Base-by-base conservation (phyloP, 2,113 vertebrate species). In the Conger conger region DNA sequence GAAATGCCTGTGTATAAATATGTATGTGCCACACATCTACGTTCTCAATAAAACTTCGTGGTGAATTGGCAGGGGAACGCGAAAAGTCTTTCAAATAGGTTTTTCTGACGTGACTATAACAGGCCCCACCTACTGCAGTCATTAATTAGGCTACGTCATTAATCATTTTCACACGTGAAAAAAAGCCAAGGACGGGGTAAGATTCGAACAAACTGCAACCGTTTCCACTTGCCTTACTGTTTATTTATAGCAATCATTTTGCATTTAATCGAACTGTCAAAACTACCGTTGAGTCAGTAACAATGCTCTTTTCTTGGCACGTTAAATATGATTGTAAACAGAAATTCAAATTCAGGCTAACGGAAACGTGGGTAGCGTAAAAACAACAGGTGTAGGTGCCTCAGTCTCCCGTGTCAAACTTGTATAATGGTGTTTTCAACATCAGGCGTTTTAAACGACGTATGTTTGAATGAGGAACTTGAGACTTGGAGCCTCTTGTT, bases 401-500 rank as follows among this genome's bases (percentile, higher is more conserved):
- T 63, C 57, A 8, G 18, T 63, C 57, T 27, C 57, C 20, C 57
- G 23, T 63, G 45, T 50, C 45, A 50, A 50, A 0, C 15, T 50
- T 50, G 45, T 50, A 50, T 50, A 50, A 50, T 50, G 11, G 11
- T 50, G 11, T 50, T 63, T 63, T 63, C 57, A 63, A 63, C 11
- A 63, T 63, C 18, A 27, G 57, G 18, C 57, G 18, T 63, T 63
- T 63, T 23, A 63, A 63, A 23, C 57, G 23, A 27, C 57, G 57
- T 63, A 23, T 27, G 23, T 63, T 63, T 63, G 57, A 63, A 63
- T 63, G 57, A 63, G 23, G 18, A 63, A 63, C 23, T 20, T 63
- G 20, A 63, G 57, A 63, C 57, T 63, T 63, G 23, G 35, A 83
- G 53, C 17, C 38, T 37, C 83, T 60, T 93, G 91, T 92, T 92